Evolutionary conservation across 1,140 invertebrate species (phyloP), one percentile per base, ranked within the genome.

Genomic region (Teleogryllus occipitalis): DNA sequence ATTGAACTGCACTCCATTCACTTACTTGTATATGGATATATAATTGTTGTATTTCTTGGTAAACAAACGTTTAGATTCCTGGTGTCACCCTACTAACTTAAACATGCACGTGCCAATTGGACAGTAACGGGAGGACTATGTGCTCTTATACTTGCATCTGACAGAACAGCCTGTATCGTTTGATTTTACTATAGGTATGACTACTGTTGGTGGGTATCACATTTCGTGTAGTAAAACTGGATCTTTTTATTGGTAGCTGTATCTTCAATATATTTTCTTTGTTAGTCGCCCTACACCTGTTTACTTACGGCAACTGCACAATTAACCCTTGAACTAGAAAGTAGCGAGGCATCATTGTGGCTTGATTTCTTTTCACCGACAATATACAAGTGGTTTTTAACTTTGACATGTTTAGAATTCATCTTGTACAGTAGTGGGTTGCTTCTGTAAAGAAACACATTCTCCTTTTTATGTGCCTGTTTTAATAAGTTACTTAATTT

Each of bases 321-420:
- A 65, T 65, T 65, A 65, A 65, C 54, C 54, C 54, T 65, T 65
- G 54, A 65, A 65, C 18, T 65, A 65, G 54, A 65, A 65, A 65
- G 54, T 65, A 65, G 54, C 54, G 54, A 65, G 54, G 54, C 18
- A 65, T 65, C 54, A 65, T 65, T 65, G 54, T 65, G 54, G 54
- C 54, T 65, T 65, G 54, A 65, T 65, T 18, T 65, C 27, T 65
- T 65, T 65, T 65, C 54, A 65, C 54, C 54, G 54, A 65, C 54
- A 65, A 65, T 65, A 65, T 18, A 65, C 27, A 39, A 39, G 18
- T 65, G 54, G 54, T 65, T 65, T 65, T 65, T 65, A 65, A 65
- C 54, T 65, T 65, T 65, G 54, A 65, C 54, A 65, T 65, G 54
- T 65, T 65, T 65, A 65, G 54, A 65, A 65, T 65, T 65, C 54